Evolutionary conservation across 2,888 invertebrate species (phyloP), one percentile per base, ranked within the genome.

Genomic region (Lycia hirtaria): DNA sequence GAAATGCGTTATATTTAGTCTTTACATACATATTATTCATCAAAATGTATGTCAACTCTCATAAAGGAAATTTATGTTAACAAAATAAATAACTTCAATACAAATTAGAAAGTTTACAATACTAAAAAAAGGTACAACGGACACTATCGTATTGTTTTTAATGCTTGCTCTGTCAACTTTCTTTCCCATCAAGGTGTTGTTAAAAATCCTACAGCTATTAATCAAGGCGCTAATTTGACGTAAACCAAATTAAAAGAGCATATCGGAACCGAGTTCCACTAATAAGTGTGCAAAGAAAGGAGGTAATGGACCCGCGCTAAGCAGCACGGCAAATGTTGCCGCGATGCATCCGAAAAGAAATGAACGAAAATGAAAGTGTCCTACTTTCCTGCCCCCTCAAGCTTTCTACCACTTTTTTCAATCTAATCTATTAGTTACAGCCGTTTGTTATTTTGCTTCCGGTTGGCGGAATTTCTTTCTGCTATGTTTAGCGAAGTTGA

Each of bases 321-420:
- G 82, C 83, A 81, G 81, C 79, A 75, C 79, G 76, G 81, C 79
- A 85, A 87, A 85, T 81, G 82, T 78, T 80, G 52, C 52, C 48
- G 57, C 77, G 78, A 76, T 87, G 87, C 87, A 90, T 88, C 88
- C 84, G 84, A 91, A 90, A 90, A 90, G 88, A 90, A 90, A 89
- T 86, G 84, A 90, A 90, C 86, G 92, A 92, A 88, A 92, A 89
- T 87, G 92, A 91, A 91, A 92, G 91, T 92, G 89, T 76, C 91
- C 91, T 68, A 90, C 85, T 82, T 91, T 72, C 75, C 67, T 76
- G 77, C 68, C 71, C 79, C 75, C 79, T 74, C 78, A 68, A 80
- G 80, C 87, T 90, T 89, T 90, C 89, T 87, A 87, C 85, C 77
- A 76, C 77, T 85, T 87, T 87, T 85, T 87, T 81, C 73, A 80